These are phyloP conservation scores for Myzus persicae DNA, from an alignment of 1,140 invertebrate genomes.

Conservation along the genomic window DNA sequence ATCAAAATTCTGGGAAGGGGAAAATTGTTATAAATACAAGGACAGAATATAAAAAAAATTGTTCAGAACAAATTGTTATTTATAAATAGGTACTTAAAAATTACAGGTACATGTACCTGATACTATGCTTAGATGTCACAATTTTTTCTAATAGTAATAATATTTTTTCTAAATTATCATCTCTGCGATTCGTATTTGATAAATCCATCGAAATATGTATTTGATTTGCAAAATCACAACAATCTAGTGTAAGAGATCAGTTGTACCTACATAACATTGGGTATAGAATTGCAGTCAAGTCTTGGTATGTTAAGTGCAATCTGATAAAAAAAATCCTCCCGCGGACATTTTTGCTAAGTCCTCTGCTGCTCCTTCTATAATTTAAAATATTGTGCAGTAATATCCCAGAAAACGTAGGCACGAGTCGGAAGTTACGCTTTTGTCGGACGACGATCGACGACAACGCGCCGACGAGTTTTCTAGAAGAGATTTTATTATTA, in stretches of 20 bases:
- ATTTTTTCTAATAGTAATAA: neutral
- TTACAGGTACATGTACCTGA: neutral
- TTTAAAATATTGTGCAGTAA: neutral
- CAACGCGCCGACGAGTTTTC: neutral
- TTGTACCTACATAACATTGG: no score
- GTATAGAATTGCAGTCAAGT: neutral
- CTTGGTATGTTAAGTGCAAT: neutral
- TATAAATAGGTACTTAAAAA: neutral
- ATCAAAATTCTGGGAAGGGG: neutral
- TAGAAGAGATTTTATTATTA: slow-evolving; percentile 4
- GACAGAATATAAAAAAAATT: neutral
- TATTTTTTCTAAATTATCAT: no score
- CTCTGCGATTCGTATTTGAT: neutral
- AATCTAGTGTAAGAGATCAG: no score
- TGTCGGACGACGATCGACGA: neutral
- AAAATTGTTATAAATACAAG: neutral
- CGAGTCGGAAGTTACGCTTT: neutral
- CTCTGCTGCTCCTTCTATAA: neutral
- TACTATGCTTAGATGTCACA: neutral
- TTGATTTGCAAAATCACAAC: neutral
- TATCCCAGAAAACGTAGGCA: neutral
- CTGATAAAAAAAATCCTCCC: neutral
- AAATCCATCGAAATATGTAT: neutral
- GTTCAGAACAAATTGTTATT: neutral
- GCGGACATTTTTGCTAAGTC: neutral